A percentile compares a stretch with the other conserved stretches of the same genome.
Conservation (phyloP, 2,797 vertebrate genomes). For the Podarcis lilfordi region DNA sequence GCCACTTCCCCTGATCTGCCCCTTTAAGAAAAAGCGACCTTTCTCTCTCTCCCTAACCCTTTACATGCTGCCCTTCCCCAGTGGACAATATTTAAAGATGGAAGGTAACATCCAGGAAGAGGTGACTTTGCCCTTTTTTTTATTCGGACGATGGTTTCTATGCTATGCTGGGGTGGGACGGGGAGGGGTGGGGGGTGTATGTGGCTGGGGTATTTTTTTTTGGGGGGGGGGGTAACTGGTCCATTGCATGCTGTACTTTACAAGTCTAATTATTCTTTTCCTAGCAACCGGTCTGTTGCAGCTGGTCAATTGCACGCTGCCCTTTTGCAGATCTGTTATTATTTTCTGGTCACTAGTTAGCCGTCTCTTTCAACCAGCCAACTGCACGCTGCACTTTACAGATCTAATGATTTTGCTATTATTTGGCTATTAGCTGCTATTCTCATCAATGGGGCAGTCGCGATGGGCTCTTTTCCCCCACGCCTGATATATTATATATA, state of each 20-base stretch:
- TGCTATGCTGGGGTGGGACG: no score
- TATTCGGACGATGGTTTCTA: neutral
- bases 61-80: slow-evolving; percentile 73
- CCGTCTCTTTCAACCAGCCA: neutral
- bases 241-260: no score
- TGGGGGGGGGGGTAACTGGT: no score
- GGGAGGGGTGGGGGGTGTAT: no score
- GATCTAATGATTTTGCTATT: neutral
- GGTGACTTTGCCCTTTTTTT: slow-evolving; percentile 65
- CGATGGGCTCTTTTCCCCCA: no score
- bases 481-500: no score
- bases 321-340: neutral
- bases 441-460: no score
- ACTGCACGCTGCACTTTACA: neutral
- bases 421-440: no score
- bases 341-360: no score
- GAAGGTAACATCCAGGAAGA: slow-evolving; percentile 77
- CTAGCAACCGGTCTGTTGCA: neutral
- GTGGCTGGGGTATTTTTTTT: no score
- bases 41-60: slow-evolving; percentile 73
- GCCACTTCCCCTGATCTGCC: slow-evolving; percentile 80
- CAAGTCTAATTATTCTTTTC: no score
- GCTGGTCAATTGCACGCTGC: neutral
- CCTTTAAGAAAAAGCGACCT: slow-evolving; percentile 85
- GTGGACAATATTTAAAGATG: slow-evolving; percentile 78